Evolutionary conservation across 1,140 invertebrate genomes (phyloP), one percentile per base, ranked within the genome.

Genomic region (Drosophila ambigua): DNA sequence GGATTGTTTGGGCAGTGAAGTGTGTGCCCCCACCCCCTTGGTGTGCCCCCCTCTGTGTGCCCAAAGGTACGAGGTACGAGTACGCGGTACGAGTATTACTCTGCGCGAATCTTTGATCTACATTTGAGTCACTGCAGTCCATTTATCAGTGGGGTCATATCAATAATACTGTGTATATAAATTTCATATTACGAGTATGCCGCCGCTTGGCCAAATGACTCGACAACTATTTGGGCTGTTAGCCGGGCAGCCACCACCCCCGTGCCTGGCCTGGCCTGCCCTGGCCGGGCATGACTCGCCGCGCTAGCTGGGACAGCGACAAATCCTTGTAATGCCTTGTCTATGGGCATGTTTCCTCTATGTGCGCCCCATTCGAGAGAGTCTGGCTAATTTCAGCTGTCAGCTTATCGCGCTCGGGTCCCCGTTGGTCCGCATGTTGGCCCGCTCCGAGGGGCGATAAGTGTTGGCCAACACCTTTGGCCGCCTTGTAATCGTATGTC

Each of bases 311-410:
- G 45, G 46, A 62, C 48, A 66, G 51, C 66, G 67, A 63, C 60
- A 85, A 87, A 87, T 87, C 82, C 82, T 87, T 87, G 82, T 87
- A 87, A 87, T 87, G 53, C 82, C 82, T 82, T 85, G 82, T 87
- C 82, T 87, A 77, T 87, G 81, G 73, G 63, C 81, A 84, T 84
- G 81, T 85, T 85, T 84, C 81, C 81, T 68, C 72, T 74, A 65
- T 2, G 13, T 39, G 13, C 1, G 26, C 35, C 55, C 8, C 31
- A 3, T 11, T 39, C 11, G 35, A 39, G 35, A 39, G 35, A 39
- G 63, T 60, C 88, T 61, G 81, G 89, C 89, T 91, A 91, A 91
- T 91, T 91, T 91, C 74, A 90, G 88, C 84, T 91, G 89, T 91
- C 89, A 77, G 75, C 89, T 90, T 90, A 90, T 90, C 89, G 35